phyloP scores from a whole-genome alignment of 2,113 vertebrate genomes.

The Stegostoma tigrinum region DNA sequence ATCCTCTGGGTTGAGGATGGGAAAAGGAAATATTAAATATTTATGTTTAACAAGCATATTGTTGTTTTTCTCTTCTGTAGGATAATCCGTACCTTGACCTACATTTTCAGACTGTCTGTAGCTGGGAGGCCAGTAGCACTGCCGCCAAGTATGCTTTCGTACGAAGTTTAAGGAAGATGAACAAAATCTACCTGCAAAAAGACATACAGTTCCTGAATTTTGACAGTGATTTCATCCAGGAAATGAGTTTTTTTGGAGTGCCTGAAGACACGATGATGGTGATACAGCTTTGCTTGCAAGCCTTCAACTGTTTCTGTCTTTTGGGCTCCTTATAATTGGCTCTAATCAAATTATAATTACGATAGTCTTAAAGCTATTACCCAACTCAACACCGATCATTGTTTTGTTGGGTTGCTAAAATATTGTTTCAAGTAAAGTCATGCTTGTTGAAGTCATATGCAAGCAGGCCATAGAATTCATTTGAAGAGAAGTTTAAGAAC shows the following conservation, averaged over 20 bases:
- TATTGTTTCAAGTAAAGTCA: background rate
- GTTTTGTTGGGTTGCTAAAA: background rate
- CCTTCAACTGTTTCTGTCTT: background rate
- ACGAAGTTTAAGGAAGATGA: conserved; percentile 27
- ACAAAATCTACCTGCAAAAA: background rate
- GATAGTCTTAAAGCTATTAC: background rate
- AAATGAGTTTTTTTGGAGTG: background rate
- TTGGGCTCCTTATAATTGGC: conserved; percentile 22
- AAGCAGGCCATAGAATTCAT: background rate
- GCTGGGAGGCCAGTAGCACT: conserved; percentile 27
- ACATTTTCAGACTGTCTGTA: conserved; percentile 32
- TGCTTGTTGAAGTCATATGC: background rate
- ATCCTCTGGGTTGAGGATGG: background rate
- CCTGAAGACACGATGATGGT: background rate
- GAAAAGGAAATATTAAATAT: background rate
- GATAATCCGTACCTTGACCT: background rate
- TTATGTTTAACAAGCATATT: background rate
- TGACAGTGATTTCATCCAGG: background rate
- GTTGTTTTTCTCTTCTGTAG: background rate
- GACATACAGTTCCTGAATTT: conserved; percentile 36
- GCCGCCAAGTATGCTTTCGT: conserved; percentile 25
- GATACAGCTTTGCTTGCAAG: background rate
- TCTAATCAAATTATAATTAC: background rate
- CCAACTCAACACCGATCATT: background rate
- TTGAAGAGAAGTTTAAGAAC: background rate